Evolutionary conservation across 2,888 invertebrate species (phyloP), one percentile per base, ranked within the genome.

Genomic region (Craniophora ligustri): DNA sequence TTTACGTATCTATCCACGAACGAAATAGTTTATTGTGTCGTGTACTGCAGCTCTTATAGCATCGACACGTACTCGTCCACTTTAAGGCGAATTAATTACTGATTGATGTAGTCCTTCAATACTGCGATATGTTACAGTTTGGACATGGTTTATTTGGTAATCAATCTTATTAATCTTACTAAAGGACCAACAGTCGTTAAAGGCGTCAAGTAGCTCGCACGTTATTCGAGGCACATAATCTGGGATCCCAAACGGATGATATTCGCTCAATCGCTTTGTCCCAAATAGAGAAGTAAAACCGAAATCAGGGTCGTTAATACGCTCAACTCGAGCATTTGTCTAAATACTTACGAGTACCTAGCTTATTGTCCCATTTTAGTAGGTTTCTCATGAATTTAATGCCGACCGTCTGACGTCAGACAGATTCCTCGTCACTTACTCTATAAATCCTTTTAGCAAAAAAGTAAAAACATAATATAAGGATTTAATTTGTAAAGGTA

Each of bases 91-190:
- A 61, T 62, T 45, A 11, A 69, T 65, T 32, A 50, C 49, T 45
- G 41, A 59, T 39, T 60, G 54, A 50, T 28, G 23, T 47, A 35
- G 30, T 30, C 18, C 39, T 54, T 58, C 53, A 39, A 54, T 66
- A 47, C 32, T 19, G 21, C 64, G 51, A 62, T 65, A 42, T 53
- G 35, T 38, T 65, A 32, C 48, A 41, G 32, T 39, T 65, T 35
- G 46, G 38, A 55, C 65, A 48, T 49, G 54, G 65, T 72, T 62
- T 68, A 70, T 67, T 48, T 36, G 51, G 70, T 50, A 72, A 71
- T 71, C 69, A 71, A 71, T 71, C 70, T 71, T 72, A 66, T 69
- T 71, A 71, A 71, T 69, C 72, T 56, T 45, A 40, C 30, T 42
- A 47, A 63, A 58, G 55, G 59, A 45, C 66, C 49, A 69, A 56